phyloP scores from a whole-genome alignment of 23 tunicate species.

The Trididemnum clinides region DNA sequence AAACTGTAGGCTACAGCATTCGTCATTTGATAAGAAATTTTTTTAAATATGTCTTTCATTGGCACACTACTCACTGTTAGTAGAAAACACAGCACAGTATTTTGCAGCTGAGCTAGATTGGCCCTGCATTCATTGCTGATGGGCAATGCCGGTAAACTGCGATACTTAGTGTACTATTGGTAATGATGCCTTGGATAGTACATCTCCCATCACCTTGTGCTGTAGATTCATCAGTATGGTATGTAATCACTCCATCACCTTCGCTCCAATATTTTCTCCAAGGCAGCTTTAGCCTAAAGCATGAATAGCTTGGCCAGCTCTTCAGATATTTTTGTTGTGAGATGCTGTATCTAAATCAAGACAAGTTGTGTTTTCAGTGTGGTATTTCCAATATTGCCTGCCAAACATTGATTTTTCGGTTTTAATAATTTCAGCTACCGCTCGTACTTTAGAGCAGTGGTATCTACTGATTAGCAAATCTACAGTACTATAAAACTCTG shows the following conservation, averaged over 20 bases:
- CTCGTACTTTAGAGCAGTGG: background rate
- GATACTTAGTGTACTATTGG: background rate
- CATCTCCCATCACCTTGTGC: background rate
- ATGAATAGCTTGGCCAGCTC: slow-evolving; percentile 1
- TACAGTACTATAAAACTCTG: background rate
- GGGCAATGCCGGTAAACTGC: background rate
- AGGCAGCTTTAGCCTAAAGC: background rate
- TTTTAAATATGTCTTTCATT: no score
- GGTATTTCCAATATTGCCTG: background rate
- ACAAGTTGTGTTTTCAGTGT: background rate
- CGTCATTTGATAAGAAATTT: no score
- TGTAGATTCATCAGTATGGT: background rate
- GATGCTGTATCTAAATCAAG: background rate
- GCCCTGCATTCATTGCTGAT: background rate
- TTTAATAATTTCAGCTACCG: background rate
- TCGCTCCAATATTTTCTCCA: background rate
- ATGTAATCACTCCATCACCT: background rate
- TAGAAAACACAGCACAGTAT: no score
- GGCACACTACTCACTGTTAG: no score
- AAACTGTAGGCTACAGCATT: no score
- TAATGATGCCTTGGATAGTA: background rate
- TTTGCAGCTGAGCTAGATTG: background rate
- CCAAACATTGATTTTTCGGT: background rate
- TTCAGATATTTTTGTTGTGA: background rate
- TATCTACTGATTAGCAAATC: background rate